These are phyloP conservation scores for Hemistola chrysoprasaria DNA, from an alignment of 2,888 invertebrate genomes.

Conservation along the genomic window DNA sequence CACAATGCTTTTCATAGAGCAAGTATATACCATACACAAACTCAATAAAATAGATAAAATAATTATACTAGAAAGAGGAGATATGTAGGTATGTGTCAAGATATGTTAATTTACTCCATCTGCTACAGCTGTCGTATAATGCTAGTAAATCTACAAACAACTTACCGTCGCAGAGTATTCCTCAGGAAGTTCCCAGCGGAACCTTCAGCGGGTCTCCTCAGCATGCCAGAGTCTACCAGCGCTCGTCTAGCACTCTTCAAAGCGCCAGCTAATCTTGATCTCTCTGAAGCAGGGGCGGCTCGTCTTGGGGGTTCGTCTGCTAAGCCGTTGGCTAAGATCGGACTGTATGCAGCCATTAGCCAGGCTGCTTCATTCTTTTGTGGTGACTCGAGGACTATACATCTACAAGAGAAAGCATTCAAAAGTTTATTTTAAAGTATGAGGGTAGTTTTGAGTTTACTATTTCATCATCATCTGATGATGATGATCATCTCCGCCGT, in stretches of 20 bases:
- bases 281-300: slow-evolving; percentile 92
- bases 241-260: slow-evolving; percentile 91
- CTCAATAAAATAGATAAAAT: too few species aligned
- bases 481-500: too few species aligned
- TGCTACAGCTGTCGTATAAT: too few species aligned
- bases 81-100: too few species aligned
- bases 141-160: too few species aligned
- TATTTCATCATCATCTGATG: too few species aligned
- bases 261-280: slow-evolving; percentile 93
- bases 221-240: slow-evolving; percentile 90
- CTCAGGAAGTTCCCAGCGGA: slow-evolving; percentile 92
- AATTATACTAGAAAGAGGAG: too few species aligned
- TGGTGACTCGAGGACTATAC: slow-evolving; percentile 95
- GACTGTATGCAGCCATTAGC: slow-evolving; percentile 95
- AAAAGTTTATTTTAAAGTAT: too few species aligned
- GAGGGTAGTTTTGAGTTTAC: too few species aligned
- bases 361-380: slow-evolving; percentile 96
- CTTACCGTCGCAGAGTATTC: slow-evolving; percentile 90
- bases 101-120: too few species aligned
- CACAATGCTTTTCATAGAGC: too few species aligned
- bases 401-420: slow-evolving; percentile 80
- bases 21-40: too few species aligned
- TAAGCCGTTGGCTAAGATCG: slow-evolving; percentile 90
- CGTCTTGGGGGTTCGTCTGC: slow-evolving; percentile 84
- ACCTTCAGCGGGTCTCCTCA: slow-evolving; percentile 90